Conservation (phyloP, 2,797 vertebrate genomes). For the Mallotus villosus region DNA sequence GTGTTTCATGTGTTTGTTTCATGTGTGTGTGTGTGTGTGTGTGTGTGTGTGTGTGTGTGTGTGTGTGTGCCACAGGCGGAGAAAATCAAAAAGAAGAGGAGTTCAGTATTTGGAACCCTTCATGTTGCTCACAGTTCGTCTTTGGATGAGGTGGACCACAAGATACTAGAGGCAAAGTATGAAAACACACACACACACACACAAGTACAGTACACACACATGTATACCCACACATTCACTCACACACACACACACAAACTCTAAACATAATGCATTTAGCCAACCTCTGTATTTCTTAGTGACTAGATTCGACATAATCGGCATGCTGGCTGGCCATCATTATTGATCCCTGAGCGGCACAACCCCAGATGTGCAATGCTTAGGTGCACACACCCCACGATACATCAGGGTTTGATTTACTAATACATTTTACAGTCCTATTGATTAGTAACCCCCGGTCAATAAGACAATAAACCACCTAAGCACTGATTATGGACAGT, state of each 20-base stretch:
- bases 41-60: conserved; percentile 6
- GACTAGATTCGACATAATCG: neutral
- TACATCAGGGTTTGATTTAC: neutral
- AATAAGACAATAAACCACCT: too few relatives aligned
- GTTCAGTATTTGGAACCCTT: conserved; percentile 92
- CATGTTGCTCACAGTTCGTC: conserved; percentile 98
- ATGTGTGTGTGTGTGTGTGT: conserved; percentile 11
- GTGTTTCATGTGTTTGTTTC: conserved; percentile 5
- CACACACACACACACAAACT: conserved; percentile 10
- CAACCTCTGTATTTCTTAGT: neutral
- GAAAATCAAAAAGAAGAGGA: conserved; percentile 98
- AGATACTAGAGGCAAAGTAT: conserved; percentile 99
- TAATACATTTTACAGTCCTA: neutral
- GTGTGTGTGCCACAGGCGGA: conserved; percentile 82
- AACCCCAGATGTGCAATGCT: too few relatives aligned
- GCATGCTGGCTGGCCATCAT: neutral
- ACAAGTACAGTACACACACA: conserved; percentile 1
- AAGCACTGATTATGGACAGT: too few relatives aligned
- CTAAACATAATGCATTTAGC: neutral
- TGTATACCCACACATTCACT: neutral
- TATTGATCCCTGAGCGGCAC: neutral
- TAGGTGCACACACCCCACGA: too few relatives aligned
- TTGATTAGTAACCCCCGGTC: too few relatives aligned
- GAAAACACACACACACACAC: conserved; percentile 40
- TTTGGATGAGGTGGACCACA: conserved; percentile 97